These are phyloP conservation scores for Ceyx melanurus DNA, from an alignment of 2,113 vertebrate species.

Conservation along the genomic window DNA sequence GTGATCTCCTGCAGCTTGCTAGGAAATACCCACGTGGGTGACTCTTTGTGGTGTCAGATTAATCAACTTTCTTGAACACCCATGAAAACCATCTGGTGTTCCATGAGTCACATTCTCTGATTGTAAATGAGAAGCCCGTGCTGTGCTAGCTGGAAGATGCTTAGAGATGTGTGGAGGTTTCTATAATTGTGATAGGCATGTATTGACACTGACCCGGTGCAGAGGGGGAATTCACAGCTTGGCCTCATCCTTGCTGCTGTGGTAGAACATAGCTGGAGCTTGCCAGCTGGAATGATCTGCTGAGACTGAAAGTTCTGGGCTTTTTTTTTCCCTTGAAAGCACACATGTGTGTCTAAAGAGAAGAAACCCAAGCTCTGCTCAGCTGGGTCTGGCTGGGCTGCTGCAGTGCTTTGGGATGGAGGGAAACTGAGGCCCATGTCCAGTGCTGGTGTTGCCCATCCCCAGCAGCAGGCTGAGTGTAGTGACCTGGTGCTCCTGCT, in stretches of 20 bases:
- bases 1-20: neutral
- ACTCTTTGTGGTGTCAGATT: neutral
- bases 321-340: neutral
- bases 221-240: neutral
- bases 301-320: neutral
- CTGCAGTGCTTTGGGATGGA: neutral
- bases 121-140: neutral
- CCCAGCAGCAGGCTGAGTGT: rapidly evolving
- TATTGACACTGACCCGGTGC: no score
- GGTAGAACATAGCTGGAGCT: neutral
- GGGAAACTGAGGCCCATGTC: neutral
- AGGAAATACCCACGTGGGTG: neutral
- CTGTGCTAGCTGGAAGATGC: neutral
- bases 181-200: neutral
- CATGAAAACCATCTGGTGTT: neutral
- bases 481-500: neutral
- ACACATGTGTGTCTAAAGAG: neutral
- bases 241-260: neutral
- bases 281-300: neutral
- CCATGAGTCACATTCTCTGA: neutral
- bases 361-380: neutral
- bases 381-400: neutral
- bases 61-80: neutral
- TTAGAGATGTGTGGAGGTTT: neutral
- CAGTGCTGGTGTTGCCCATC: rapidly evolving